Conservation (phyloP, 2,113 vertebrate species). For the Ceyx cyanopectus region DNA sequence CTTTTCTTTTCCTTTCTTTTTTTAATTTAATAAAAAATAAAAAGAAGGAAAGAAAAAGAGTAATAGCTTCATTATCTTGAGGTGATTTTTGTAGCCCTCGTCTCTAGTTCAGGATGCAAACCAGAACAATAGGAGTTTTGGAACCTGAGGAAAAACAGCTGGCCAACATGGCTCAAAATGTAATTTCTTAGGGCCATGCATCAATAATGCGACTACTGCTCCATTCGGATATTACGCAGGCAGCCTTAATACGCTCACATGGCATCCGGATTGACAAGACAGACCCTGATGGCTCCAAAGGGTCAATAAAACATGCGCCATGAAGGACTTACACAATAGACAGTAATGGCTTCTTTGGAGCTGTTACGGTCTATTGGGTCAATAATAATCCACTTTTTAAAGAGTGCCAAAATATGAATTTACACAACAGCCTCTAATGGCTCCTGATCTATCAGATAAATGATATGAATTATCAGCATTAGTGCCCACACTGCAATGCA, state of each 20-base stretch:
- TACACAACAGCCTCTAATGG: constrained; percentile 56
- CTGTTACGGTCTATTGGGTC: constrained; percentile 76
- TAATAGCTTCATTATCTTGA: not conserved
- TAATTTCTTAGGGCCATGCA: not conserved
- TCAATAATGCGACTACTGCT: not conserved
- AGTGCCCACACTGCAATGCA: not conserved
- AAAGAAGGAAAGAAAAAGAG: not conserved
- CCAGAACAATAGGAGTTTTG: constrained; percentile 21
- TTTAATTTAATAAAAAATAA: no score
- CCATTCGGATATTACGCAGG: not conserved
- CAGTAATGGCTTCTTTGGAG: constrained; percentile 78
- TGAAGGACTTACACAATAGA: constrained; percentile 72
- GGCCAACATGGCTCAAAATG: not conserved
- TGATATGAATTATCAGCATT: constrained; percentile 48
- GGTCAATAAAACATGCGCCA: constrained; percentile 69
- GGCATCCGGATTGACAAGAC: constrained; percentile 66
- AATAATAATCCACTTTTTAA: constrained; percentile 79
- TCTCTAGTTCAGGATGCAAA: not conserved
- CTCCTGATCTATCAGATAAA: constrained; percentile 73
- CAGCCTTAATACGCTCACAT: not conserved
- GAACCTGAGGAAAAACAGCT: not conserved
- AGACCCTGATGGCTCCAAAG: constrained; percentile 63
- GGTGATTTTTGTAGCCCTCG: not conserved
- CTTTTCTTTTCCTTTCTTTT: not conserved
- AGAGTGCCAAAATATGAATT: constrained; percentile 78